A percentile compares a stretch with the other conserved stretches of the same genome.
Conservation (phyloP, 2,797 vertebrate species). For the Enteromius viviparus region DNA sequence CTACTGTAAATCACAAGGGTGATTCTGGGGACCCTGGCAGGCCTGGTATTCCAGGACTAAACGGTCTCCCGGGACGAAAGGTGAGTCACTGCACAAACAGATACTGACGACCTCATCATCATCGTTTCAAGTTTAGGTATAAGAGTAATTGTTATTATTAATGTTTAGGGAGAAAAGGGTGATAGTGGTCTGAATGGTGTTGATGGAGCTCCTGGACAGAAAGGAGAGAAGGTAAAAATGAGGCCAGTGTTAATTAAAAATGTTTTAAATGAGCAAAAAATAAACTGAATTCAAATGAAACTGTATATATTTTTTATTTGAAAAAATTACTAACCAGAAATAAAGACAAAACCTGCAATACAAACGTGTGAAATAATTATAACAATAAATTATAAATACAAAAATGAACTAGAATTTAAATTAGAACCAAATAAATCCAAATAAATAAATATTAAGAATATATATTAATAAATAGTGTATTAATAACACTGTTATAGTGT, state of each 20-base stretch:
- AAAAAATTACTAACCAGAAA: neutral
- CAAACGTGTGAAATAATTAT: neutral
- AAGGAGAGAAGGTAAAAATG: constrained; percentile 82
- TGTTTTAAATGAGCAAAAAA: too few species aligned
- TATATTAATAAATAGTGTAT: neutral
- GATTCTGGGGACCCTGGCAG: constrained; percentile 78
- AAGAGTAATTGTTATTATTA: neutral
- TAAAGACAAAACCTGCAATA: neutral
- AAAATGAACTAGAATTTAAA: neutral
- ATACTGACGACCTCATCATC: constrained; percentile 1
- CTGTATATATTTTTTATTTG: too few species aligned
- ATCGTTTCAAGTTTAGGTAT: neutral
- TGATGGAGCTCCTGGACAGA: constrained; percentile 77
- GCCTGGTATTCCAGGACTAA: constrained; percentile 76
- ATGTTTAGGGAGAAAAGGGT: constrained; percentile 81
- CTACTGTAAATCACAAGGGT: constrained; percentile 73
- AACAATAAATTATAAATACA: neutral
- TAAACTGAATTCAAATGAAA: too few species aligned
- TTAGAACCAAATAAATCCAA: neutral
- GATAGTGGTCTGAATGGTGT: constrained; percentile 73
- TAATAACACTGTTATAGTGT: neutral
- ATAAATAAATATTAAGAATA: too few species aligned
- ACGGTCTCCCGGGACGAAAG: constrained; percentile 80
- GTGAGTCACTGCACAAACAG: constrained; percentile 62
- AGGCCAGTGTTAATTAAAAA: neutral